Percentiles rank a stretch among this genome's conserved stretches.
phyloP scores from a whole-genome alignment of 2,888 invertebrate genomes.

The Zygaena filipendulae region DNA sequence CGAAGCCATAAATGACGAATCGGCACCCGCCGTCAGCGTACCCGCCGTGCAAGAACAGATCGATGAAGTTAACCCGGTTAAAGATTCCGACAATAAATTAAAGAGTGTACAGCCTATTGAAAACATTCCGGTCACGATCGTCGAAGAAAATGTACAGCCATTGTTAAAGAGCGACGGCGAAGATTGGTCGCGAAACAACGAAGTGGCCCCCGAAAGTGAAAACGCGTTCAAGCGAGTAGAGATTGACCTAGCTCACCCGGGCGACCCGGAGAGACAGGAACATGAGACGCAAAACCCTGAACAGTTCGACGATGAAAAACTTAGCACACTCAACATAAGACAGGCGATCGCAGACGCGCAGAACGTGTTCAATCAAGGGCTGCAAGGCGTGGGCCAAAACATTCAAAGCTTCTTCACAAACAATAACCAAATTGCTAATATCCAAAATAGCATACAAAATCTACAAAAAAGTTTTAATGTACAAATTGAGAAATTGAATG shows the following conservation, averaged over 20 bases:
- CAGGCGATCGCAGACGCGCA: constrained; percentile 35
- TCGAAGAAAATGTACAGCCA: constrained; percentile 29
- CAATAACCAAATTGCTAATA: constrained; percentile 29
- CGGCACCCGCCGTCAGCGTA: constrained; percentile 22
- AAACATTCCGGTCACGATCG: constrained; percentile 41
- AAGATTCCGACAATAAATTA: constrained; percentile 35
- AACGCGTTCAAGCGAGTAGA: constrained; percentile 29
- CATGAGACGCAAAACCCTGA: constrained; percentile 54
- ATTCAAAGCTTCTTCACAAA: constrained; percentile 31
- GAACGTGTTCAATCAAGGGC: constrained; percentile 23
- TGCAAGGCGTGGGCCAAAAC: constrained; percentile 32
- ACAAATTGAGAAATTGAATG: constrained; percentile 38
- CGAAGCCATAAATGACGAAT: constrained; percentile 24
- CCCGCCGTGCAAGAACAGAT: constrained; percentile 28
- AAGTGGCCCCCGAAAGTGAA: constrained; percentile 20
- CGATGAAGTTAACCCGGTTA: constrained; percentile 27
- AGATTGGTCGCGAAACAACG: constrained; percentile 23
- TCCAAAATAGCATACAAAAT: constrained; percentile 33
- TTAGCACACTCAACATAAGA: constrained; percentile 27
- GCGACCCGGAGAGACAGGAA: constrained; percentile 47
- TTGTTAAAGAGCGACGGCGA: constrained; percentile 21
- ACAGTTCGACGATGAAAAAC: constrained; percentile 28
- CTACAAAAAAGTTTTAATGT: constrained; percentile 31
- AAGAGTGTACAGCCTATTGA: constrained; percentile 22
- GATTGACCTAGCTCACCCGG: constrained; percentile 43